Percentiles rank a stretch among this genome's conserved stretches.
Conservation (phyloP, 2,797 vertebrate species). For the Champsocephalus gunnari region DNA sequence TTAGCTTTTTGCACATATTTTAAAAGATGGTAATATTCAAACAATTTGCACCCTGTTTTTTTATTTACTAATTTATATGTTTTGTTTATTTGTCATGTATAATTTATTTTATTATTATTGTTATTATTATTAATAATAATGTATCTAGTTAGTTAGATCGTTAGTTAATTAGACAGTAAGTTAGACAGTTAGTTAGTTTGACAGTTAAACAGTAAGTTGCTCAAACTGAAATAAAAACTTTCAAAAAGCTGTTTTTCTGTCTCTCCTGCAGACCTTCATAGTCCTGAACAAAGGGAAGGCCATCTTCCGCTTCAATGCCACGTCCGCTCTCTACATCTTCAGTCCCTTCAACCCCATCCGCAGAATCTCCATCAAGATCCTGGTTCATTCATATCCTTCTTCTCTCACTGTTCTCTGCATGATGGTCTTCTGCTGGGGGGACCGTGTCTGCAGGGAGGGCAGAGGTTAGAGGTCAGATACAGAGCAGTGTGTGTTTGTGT, state of each 20-base stretch:
- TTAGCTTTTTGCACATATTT: too few relatives aligned
- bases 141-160: too few relatives aligned
- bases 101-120: too few relatives aligned
- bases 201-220: too few relatives aligned
- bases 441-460: slow-evolving; percentile 14
- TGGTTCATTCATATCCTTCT: slow-evolving; percentile 99
- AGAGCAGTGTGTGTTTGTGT: background rate
- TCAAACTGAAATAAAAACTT: too few relatives aligned
- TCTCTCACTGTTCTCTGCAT: background rate
- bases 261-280: slow-evolving; percentile 92
- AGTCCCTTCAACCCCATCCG: slow-evolving; percentile 95
- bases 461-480: slow-evolving; percentile 36
- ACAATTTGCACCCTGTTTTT: too few relatives aligned
- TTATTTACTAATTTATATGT: too few relatives aligned
- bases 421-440: background rate
- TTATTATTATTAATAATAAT: too few relatives aligned
- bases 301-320: slow-evolving; percentile 99
- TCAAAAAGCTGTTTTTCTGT: background rate
- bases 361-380: slow-evolving; percentile 93
- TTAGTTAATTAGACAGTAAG: too few relatives aligned
- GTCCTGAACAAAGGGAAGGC: slow-evolving; percentile 99
- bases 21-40: too few relatives aligned
- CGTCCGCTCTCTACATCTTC: slow-evolving; percentile 95
- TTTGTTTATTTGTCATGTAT: too few relatives aligned
- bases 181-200: too few relatives aligned